Conservation (phyloP, 2,113 vertebrate genomes). For the Eleginops maclovinus region DNA sequence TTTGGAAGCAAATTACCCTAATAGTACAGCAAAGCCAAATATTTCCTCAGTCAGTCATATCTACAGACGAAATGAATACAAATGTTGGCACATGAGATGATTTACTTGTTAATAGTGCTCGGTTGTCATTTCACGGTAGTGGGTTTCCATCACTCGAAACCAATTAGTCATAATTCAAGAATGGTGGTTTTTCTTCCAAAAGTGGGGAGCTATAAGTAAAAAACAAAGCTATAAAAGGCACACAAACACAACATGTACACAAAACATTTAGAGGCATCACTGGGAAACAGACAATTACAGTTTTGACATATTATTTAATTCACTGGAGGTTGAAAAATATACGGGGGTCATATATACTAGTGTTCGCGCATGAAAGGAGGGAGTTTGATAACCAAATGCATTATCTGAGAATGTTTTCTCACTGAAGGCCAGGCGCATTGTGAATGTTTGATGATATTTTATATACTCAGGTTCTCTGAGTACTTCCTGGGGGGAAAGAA, state of each 20-base stretch:
- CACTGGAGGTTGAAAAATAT: background rate
- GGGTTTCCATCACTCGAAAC: slow-evolving; percentile 2
- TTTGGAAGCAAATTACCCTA: slow-evolving; percentile 26
- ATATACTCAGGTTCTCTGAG: slow-evolving; percentile 17
- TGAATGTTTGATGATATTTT: slow-evolving; percentile 31
- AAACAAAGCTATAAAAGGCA: background rate
- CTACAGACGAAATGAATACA: slow-evolving; percentile 20
- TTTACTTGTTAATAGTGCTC: slow-evolving; percentile 61
- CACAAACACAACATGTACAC: background rate
- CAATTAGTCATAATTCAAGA: slow-evolving; percentile 45
- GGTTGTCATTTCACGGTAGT: slow-evolving; percentile 43
- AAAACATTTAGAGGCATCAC: background rate
- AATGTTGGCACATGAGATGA: slow-evolving; percentile 32
- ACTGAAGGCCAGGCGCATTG: slow-evolving; percentile 17
- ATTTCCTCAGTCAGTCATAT: slow-evolving; percentile 41
- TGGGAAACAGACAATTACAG: background rate
- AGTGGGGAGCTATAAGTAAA: background rate
- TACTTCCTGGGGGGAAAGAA: slow-evolving; percentile 28
- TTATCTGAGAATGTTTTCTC: slow-evolving; percentile 42
- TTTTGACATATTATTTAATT: background rate
- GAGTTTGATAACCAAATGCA: slow-evolving; percentile 18
- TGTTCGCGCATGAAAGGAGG: background rate
- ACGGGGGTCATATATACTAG: slow-evolving; percentile 4
- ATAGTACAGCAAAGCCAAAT: slow-evolving; percentile 24
- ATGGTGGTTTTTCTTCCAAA: slow-evolving; percentile 21